phyloP scores from a whole-genome alignment of 2,113 vertebrate genomes.

The Oryzias woworae region DNA sequence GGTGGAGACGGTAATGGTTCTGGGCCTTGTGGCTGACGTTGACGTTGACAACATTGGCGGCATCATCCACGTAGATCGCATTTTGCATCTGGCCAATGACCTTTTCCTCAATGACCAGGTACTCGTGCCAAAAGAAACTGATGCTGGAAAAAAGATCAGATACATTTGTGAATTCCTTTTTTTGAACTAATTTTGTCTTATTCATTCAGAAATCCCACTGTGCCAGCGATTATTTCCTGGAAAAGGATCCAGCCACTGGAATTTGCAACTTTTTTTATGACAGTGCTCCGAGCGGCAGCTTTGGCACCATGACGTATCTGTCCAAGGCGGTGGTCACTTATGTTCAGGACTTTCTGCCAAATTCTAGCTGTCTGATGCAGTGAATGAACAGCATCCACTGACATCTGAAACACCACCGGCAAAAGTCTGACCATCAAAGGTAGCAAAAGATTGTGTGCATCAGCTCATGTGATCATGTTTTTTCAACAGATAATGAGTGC shows the following conservation, averaged over 20 bases:
- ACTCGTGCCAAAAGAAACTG: background rate
- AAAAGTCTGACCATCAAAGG: conserved; percentile 3
- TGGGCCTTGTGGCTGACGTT: conserved; percentile 87
- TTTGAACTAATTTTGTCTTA: background rate
- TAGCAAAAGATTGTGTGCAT: conserved; percentile 9
- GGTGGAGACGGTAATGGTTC: conserved; percentile 92
- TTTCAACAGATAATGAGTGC: too few relatives aligned
- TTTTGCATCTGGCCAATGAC: conserved; percentile 91
- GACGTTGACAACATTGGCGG: conserved; percentile 90
- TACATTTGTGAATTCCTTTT: background rate
- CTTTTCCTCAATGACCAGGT: conserved; percentile 94
- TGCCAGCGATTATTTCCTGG: conserved; percentile 85
- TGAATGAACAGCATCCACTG: conserved; percentile 52
- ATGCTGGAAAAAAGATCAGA: background rate
- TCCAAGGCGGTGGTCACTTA: conserved; percentile 89
- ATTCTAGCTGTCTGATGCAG: conserved; percentile 90
- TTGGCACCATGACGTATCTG: conserved; percentile 96
- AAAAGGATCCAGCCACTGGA: conserved; percentile 88
- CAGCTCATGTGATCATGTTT: conserved; percentile 10
- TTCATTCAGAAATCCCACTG: conserved; percentile 82
- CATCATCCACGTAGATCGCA: conserved; percentile 86
- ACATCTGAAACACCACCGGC: background rate
- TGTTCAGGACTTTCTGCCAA: conserved; percentile 91
- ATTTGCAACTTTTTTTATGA: conserved; percentile 97
- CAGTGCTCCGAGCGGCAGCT: conserved; percentile 95